Base-by-base conservation (phyloP, 2,797 vertebrate genomes). In the Mus caroli region DNA sequence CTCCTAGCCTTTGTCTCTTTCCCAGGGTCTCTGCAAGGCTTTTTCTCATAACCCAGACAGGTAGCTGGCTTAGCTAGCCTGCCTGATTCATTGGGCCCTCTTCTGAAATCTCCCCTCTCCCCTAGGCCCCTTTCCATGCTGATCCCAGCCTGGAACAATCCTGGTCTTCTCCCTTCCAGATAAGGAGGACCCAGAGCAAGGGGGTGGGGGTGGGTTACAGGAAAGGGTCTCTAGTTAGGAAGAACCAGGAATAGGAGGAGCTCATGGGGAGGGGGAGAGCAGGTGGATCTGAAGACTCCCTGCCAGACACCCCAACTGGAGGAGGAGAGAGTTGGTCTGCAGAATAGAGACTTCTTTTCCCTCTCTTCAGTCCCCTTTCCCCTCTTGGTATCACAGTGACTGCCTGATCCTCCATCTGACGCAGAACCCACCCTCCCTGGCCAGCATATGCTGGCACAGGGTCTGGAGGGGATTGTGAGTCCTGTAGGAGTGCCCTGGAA, bases 351-450 rank as follows among this genome's bases (percentile, higher is more conserved):
- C 89, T 88, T 26, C 13, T 58, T 9, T 50, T 26, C 56, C 73
- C 73, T 28, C 76, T 17, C 62, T 22, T 20, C 56, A 3, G 6
- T 20, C 6, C 15, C 40, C 6, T 28, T 26, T 34, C 54, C 77
- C 46, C 28, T 62, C 58, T 34, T 50, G 43, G 26, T 34, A 17
- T 31, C 40, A n/a, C 52, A 34, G 56, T 31, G 6, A 54, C 80
- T 52, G 20, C 75, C 83, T 71, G 17, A 56, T 89, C 80, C 89
- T 94, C 67, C 97, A 87, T 62, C 71, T 62, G 79, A 84, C 85
- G 60, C 15, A 8, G 31, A 69, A n/a, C 67, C 67, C 34, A 69
- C 6, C 67, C 34, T n/a, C n/a, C 28, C 62, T 64, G 64, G 64
- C 92, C 88, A 54, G 94, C 82, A 67, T 50, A 67, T 73, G 13